Percentiles rank a stretch among this genome's conserved stretches.
Evolutionary conservation across 2,888 invertebrate species (phyloP).

Genomic region (Syritta pipiens): DNA sequence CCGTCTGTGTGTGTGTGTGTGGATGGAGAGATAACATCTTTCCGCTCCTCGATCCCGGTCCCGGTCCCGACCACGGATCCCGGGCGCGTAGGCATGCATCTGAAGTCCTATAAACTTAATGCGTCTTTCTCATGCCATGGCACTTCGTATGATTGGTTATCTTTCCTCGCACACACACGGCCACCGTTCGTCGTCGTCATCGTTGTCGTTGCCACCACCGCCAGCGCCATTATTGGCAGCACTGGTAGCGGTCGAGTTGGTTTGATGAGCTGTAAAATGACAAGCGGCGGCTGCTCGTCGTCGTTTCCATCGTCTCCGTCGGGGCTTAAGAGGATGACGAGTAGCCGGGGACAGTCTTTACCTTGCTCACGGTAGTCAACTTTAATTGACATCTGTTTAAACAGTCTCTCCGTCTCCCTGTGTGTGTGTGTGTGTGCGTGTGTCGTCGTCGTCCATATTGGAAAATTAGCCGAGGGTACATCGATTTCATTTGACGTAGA

Average conservation of each 20-base stretch:
- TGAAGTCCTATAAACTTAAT: constrained; percentile 59
- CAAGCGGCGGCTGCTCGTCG: constrained; percentile 30
- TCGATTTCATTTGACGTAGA: constrained; percentile 60
- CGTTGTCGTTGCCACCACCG: neutral
- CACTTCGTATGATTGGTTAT: constrained; percentile 64
- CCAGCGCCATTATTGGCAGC: neutral
- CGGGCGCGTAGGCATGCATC: neutral
- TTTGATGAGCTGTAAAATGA: constrained; percentile 69
- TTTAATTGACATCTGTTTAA: constrained; percentile 70
- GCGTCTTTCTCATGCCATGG: constrained; percentile 61
- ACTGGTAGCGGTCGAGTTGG: constrained; percentile 40
- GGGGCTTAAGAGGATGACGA: constrained; percentile 33
- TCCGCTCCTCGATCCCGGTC: constrained; percentile 20
- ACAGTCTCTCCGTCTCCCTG: constrained; percentile 18
- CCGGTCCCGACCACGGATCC: neutral
- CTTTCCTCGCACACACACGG: constrained; percentile 34
- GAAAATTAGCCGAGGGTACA: constrained; percentile 44
- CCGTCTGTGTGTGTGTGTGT: constrained; percentile 9
- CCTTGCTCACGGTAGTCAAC: constrained; percentile 62
- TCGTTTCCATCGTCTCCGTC: neutral
- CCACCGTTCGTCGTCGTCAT: too few relatives aligned
- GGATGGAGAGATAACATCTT: constrained; percentile 53
- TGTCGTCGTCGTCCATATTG: constrained; percentile 3
- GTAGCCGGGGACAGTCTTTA: constrained; percentile 34
- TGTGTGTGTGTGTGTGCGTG: neutral